Percentiles rank a stretch among this genome's conserved stretches.
phyloP scores from a whole-genome alignment of 1,140 invertebrate species.

The Caenorhabditis elegans region DNA sequence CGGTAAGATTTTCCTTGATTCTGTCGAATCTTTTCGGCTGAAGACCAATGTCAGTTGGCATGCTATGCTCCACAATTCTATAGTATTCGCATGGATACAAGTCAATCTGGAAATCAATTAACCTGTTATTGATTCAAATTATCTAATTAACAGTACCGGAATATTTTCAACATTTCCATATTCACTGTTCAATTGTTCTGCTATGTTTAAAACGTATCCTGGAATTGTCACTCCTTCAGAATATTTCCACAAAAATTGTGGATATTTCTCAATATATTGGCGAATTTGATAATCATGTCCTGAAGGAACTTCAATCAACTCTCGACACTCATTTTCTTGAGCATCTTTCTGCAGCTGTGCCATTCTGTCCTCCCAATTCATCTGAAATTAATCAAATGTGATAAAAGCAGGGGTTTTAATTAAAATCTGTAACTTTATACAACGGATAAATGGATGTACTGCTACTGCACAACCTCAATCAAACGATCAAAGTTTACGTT shows the following conservation, averaged over 20 bases:
- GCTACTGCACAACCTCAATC: too few relatives aligned
- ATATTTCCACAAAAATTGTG: not conserved
- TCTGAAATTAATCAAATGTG: not conserved
- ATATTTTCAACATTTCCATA: not conserved
- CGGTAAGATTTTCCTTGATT: not conserved
- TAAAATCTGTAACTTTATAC: too few relatives aligned
- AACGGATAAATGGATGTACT: too few relatives aligned
- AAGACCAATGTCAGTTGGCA: not conserved
- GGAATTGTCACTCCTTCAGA: not conserved
- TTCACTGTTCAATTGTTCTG: not conserved
- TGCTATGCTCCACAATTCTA: not conserved
- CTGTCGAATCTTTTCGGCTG: slow-evolving; percentile 5
- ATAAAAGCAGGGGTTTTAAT: too few relatives aligned
- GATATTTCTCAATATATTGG: not conserved
- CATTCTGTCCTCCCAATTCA: not conserved
- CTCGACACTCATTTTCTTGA: not conserved
- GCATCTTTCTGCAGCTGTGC: not conserved
- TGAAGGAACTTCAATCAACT: not conserved
- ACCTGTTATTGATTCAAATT: not conserved
- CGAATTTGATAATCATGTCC: not conserved
- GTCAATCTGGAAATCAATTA: not conserved
- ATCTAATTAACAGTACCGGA: not conserved
- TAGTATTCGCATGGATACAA: not conserved
- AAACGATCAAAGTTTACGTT: too few relatives aligned
- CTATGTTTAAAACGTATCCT: not conserved